These are phyloP conservation scores for Rhopilema esculentum DNA, from an alignment of 30 jellyfish, hydroid and myxozoan species.

Conservation along the genomic window DNA sequence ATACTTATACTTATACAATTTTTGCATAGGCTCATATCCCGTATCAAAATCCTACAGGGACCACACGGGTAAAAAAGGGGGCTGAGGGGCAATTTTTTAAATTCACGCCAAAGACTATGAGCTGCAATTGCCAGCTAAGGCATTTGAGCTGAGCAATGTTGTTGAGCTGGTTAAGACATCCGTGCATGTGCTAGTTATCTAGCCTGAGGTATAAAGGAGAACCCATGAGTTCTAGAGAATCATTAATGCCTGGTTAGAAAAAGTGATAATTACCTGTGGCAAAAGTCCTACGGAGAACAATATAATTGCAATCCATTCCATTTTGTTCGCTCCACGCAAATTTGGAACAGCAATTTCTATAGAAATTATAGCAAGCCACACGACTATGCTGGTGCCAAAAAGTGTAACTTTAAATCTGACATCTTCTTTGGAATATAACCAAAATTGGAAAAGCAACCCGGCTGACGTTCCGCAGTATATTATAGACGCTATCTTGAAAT, in stretches of 20 bases:
- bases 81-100: too few relatives aligned
- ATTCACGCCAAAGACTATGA: too few relatives aligned
- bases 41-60: too few relatives aligned
- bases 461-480: slow-evolving; percentile 10
- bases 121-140: too few relatives aligned
- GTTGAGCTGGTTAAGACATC: too few relatives aligned
- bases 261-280: slow-evolving; percentile 34
- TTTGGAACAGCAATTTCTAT: slow-evolving; percentile 54
- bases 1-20: too few relatives aligned
- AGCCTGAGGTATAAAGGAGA: too few relatives aligned
- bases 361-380: slow-evolving; percentile 51
- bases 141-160: too few relatives aligned
- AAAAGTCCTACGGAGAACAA: slow-evolving; percentile 33
- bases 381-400: slow-evolving; percentile 40
- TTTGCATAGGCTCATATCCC: too few relatives aligned
- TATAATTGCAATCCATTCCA: slow-evolving; percentile 55
- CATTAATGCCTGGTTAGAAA: neutral
- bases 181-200: too few relatives aligned
- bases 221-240: too few relatives aligned
- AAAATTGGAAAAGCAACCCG: slow-evolving; percentile 44
- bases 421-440: slow-evolving; percentile 62
- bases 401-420: slow-evolving; percentile 38
- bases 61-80: too few relatives aligned
- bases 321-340: slow-evolving; percentile 13
- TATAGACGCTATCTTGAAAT: slow-evolving; percentile 18